These are phyloP conservation scores for Platycheirus rosarum DNA, from an alignment of 2,888 invertebrate genomes.

Conservation along the genomic window DNA sequence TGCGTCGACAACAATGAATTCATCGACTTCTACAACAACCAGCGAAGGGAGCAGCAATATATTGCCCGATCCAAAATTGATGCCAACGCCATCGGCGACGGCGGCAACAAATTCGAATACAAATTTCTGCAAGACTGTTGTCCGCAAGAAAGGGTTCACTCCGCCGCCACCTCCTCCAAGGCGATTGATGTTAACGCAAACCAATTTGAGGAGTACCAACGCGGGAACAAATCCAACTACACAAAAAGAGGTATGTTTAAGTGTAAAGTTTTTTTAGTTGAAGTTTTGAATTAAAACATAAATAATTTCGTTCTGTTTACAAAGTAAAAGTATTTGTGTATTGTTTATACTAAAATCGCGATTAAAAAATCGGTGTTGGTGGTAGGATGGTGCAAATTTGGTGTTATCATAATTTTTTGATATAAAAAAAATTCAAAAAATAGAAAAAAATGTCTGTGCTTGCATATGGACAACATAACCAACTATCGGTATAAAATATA, in stretches of 20 bases:
- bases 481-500: too few relatives aligned
- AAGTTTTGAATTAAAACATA: too few relatives aligned
- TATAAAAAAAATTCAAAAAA: too few relatives aligned
- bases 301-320: too few relatives aligned
- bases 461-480: too few relatives aligned
- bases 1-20: constrained; percentile 84
- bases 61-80: constrained; percentile 74
- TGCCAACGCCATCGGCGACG: constrained; percentile 51
- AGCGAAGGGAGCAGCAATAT: constrained; percentile 84
- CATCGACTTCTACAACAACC: constrained; percentile 85
- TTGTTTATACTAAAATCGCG: too few relatives aligned
- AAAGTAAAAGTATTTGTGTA: too few relatives aligned
- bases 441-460: too few relatives aligned
- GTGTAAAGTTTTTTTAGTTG: not conserved
- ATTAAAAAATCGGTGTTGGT: too few relatives aligned
- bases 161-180: constrained; percentile 82
- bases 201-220: constrained; percentile 77
- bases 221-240: constrained; percentile 69
- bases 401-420: too few relatives aligned
- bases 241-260: constrained; percentile 75
- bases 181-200: constrained; percentile 81
- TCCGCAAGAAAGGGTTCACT: constrained; percentile 75
- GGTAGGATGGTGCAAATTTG: too few relatives aligned
- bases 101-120: constrained; percentile 50
- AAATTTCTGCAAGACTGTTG: constrained; percentile 74